These are phyloP conservation scores for Melanophora roralis DNA, from an alignment of 2,888 invertebrate species.

Conservation along the genomic window DNA sequence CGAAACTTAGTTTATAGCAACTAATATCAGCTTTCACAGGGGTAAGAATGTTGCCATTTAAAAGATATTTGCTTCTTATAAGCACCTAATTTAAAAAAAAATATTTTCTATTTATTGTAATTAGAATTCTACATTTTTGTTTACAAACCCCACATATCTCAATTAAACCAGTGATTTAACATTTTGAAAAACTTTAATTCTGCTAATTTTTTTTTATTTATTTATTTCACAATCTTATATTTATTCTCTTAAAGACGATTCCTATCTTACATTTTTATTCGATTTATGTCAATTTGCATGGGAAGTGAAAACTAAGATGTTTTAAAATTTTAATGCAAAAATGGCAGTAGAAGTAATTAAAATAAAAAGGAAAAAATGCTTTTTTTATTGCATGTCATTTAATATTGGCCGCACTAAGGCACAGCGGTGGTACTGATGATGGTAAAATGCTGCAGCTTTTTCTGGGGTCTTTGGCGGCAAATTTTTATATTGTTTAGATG, in stretches of 20 bases:
- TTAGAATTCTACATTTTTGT: no score
- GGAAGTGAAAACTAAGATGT: conserved; percentile 4
- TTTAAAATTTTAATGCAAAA: conserved; percentile 23
- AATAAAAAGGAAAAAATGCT: conserved; percentile 58
- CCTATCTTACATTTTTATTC: conserved; percentile 17
- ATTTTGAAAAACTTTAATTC: no score
- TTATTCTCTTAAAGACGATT: not conserved
- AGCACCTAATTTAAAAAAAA: no score
- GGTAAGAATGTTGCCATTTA: no score
- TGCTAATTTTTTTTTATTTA: no score
- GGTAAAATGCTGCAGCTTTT: conserved; percentile 52
- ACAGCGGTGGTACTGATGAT: conserved; percentile 55
- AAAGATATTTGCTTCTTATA: no score
- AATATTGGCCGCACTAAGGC: conserved; percentile 44
- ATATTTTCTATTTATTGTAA: no score
- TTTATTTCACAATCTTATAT: no score
- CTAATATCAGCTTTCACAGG: no score
- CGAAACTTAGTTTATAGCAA: no score
- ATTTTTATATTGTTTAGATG: conserved; percentile 60
- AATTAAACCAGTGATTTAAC: no score
- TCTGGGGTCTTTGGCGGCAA: conserved; percentile 58
- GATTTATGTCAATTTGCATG: not conserved
- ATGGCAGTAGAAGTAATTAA: conserved; percentile 42
- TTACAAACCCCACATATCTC: no score
- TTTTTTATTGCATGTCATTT: conserved; percentile 63